Conservation (phyloP, 2,888 invertebrate species). For the Chymomyza procnemis region DNA sequence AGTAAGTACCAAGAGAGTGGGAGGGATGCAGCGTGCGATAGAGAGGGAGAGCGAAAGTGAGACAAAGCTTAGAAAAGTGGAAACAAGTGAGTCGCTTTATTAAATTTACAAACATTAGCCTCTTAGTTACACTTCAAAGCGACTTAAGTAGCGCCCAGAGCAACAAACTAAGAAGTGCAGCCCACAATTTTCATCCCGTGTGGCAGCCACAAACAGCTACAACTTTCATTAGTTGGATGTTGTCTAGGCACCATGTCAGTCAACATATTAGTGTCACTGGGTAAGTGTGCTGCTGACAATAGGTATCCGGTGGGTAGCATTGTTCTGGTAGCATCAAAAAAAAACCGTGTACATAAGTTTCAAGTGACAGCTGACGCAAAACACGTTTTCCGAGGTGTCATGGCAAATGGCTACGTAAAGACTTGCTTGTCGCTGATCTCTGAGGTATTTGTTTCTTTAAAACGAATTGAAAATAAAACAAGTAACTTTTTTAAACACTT, state of each 20-base stretch:
- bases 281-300: not conserved
- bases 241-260: not conserved
- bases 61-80: conserved; percentile 8
- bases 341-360: no score
- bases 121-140: conserved; percentile 37
- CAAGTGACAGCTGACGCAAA: not conserved
- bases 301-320: not conserved
- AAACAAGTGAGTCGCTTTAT: conserved; percentile 30
- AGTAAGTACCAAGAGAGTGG: conserved; percentile 1
- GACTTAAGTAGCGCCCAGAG: conserved; percentile 13
- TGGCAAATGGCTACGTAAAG: no score
- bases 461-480: no score
- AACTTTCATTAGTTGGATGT: not conserved
- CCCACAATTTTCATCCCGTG: not conserved
- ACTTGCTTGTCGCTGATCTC: no score
- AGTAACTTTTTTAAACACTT: no score
- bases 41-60: not conserved
- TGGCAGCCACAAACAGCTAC: not conserved
- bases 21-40: not conserved
- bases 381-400: no score
- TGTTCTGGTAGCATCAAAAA: not conserved
- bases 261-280: not conserved
- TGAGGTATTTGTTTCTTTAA: no score
- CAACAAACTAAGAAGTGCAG: not conserved
- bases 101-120: conserved; percentile 53